A percentile compares a stretch with the other conserved stretches of the same genome.
Evolutionary conservation across 2,888 invertebrate species (phyloP).

Genomic region (Megamerina dolium): DNA sequence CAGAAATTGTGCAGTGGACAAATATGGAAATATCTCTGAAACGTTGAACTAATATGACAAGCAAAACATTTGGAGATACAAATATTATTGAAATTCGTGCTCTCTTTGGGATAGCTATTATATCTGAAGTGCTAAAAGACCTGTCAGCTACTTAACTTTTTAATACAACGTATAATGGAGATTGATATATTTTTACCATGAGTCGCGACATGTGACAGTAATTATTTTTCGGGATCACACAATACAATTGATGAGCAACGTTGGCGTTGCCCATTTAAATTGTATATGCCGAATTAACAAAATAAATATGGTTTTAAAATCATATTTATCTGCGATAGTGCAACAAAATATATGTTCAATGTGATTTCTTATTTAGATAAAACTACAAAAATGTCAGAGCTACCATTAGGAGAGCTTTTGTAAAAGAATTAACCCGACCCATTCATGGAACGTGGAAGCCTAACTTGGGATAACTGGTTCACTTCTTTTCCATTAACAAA

Average conservation of each 20-base stretch:
- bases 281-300: conserved; percentile 16
- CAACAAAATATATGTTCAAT: conserved; percentile 20
- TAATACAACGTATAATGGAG: conserved; percentile 20
- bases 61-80: conserved; percentile 8
- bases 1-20: conserved; percentile 14
- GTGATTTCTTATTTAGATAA: conserved; percentile 18
- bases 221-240: conserved; percentile 6
- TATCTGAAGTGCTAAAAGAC: conserved; percentile 5
- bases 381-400: too few relatives aligned
- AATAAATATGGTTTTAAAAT: conserved; percentile 17
- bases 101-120: conserved; percentile 1
- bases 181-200: conserved; percentile 16
- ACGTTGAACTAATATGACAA: conserved; percentile 6
- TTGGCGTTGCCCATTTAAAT: conserved; percentile 13
- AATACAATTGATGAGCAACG: conserved; percentile 16
- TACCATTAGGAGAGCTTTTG: too few relatives aligned
- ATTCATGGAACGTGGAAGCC: too few relatives aligned
- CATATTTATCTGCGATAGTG: conserved; percentile 12
- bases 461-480: conserved; percentile 13
- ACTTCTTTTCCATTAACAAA: conserved; percentile 3
- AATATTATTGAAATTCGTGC: conserved; percentile 4
- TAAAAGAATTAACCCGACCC: too few relatives aligned
- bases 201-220: conserved; percentile 10
- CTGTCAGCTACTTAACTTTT: conserved; percentile 24
- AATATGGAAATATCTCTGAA: conserved; percentile 14